Conservation (phyloP, 2,113 vertebrate genomes). For the Probosciger aterrimus region DNA sequence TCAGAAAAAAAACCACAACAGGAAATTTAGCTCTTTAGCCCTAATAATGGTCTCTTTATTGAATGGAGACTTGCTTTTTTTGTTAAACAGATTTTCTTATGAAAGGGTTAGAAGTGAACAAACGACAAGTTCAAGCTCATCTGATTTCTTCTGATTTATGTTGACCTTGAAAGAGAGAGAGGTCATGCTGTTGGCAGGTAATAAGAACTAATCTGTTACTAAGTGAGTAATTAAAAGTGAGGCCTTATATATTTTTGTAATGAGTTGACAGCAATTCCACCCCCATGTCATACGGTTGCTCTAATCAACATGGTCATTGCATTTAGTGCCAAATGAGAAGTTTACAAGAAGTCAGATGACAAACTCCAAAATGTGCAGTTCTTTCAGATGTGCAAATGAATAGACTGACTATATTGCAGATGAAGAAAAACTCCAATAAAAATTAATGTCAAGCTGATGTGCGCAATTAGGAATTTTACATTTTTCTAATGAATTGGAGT, state of each 20-base stretch:
- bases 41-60: conserved; percentile 27
- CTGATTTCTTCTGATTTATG: conserved; percentile 74
- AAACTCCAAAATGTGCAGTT: conserved; percentile 53
- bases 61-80: conserved; percentile 3
- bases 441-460: background rate
- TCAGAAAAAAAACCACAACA: conserved; percentile 19
- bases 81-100: conserved; percentile 55
- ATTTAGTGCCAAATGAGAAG: conserved; percentile 82
- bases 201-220: conserved; percentile 76
- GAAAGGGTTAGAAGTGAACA: conserved; percentile 55
- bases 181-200: conserved; percentile 72
- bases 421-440: conserved; percentile 15
- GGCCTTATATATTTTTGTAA: conserved; percentile 85
- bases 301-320: conserved; percentile 81
- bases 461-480: background rate
- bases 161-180: conserved; percentile 66
- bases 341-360: conserved; percentile 74
- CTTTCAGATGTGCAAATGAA: conserved; percentile 64
- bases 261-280: conserved; percentile 81
- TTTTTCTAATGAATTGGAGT: conserved; percentile 31
- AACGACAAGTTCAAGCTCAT: conserved; percentile 42
- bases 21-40: conserved; percentile 56
- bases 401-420: conserved; percentile 32
- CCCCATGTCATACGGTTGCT: conserved; percentile 57
- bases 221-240: conserved; percentile 87